A percentile compares a stretch with the other conserved stretches of the same genome.
Evolutionary conservation across 2,888 invertebrate species (phyloP).

Genomic region (Macrophya alboannulata): DNA sequence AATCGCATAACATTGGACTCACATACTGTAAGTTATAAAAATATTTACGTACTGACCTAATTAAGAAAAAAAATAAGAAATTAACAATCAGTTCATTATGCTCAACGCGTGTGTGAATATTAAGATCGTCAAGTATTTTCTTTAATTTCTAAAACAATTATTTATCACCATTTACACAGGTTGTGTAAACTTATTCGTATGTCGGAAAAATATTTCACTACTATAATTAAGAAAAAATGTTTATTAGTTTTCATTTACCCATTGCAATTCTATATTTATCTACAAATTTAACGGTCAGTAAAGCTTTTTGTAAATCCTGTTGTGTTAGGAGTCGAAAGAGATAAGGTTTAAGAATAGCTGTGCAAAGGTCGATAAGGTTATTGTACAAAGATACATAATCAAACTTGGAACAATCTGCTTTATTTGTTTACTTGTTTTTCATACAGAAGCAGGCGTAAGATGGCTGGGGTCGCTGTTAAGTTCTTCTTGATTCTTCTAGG

Average conservation of each 20-base stretch:
- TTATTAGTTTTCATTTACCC: background rate
- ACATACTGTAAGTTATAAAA: background rate
- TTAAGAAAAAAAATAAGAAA: no score
- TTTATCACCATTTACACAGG: background rate
- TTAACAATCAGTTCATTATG: background rate
- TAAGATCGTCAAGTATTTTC: background rate
- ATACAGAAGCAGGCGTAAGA: constrained; percentile 39
- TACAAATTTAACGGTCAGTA: background rate
- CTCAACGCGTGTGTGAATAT: background rate
- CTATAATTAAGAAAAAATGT: background rate
- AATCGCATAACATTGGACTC: background rate
- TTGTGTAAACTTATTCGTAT: background rate
- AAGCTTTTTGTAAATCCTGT: background rate
- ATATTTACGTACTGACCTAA: background rate
- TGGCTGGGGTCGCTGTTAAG: constrained; percentile 28
- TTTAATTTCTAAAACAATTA: background rate
- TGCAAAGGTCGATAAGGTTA: constrained; percentile 16
- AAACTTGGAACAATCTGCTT: background rate
- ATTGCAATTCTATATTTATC: background rate
- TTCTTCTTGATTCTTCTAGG: constrained; percentile 40
- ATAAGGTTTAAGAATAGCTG: constrained; percentile 28
- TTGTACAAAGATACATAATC: constrained; percentile 19
- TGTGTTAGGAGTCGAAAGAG: background rate
- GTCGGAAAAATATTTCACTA: background rate
- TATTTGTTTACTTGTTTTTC: background rate